Conservation (phyloP, 2,113 vertebrate genomes). For the Sorex fumeus region DNA sequence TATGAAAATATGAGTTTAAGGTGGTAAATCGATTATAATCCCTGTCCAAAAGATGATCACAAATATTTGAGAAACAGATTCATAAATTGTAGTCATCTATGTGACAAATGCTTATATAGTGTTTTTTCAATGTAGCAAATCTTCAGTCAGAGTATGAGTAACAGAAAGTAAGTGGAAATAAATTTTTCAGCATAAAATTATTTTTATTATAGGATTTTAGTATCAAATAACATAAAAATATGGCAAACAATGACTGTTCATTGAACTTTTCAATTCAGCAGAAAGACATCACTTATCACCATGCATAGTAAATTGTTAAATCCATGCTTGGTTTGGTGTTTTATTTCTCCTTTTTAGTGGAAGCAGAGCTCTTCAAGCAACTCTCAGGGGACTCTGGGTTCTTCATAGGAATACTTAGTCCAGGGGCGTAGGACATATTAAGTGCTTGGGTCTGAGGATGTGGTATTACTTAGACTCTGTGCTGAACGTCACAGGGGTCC, state of each 20-base stretch:
- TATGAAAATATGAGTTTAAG: no score
- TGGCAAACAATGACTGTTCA: neutral
- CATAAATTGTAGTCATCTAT: neutral
- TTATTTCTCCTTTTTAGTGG: no score
- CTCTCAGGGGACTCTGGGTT: no score
- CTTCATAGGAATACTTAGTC: no score
- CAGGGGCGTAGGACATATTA: no score
- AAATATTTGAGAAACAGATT: no score
- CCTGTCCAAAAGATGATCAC: no score
- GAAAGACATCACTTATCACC: neutral
- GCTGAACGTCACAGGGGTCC: no score
- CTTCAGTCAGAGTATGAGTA: neutral
- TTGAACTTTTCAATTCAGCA: neutral
- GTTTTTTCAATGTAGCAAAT: no score
- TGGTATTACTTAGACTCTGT: no score
- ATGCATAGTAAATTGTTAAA: neutral
- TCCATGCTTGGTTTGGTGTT: neutral
- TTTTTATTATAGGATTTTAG: neutral
- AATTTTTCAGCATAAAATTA: neutral
- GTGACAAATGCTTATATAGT: neutral
- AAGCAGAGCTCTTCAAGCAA: neutral
- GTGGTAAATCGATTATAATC: no score
- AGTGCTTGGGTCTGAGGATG: no score
- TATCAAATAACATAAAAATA: neutral
- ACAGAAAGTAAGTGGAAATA: neutral